Percentiles rank a stretch among this genome's conserved stretches.
These are phyloP conservation scores for Tenthredo scrophulariae DNA, from an alignment of 2,888 invertebrate species.

Conservation along the genomic window DNA sequence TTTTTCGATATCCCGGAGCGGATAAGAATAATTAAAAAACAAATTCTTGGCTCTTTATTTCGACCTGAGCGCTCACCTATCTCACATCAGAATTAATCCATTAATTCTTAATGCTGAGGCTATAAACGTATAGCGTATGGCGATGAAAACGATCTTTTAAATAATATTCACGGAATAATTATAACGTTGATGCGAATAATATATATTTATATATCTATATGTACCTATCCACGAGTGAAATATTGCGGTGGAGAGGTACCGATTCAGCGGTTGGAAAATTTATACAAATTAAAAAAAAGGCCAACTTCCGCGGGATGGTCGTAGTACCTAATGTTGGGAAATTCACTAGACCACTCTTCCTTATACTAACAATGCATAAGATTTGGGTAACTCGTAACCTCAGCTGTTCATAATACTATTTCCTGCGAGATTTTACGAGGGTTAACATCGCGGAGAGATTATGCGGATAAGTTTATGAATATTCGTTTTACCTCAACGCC, in stretches of 20 bases:
- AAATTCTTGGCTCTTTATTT: neutral
- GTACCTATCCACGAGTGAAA: neutral
- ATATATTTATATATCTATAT: neutral
- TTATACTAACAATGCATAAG: slow-evolving; percentile 7
- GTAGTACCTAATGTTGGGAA: neutral
- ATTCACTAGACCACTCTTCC: slow-evolving; percentile 16
- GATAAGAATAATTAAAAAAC: neutral
- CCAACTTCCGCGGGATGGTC: neutral
- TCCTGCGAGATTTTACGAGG: slow-evolving; percentile 30
- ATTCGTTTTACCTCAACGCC: slow-evolving; percentile 25
- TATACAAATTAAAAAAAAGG: neutral
- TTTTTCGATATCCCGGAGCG: neutral
- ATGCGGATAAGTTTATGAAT: slow-evolving; percentile 32
- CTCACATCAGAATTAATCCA: neutral
- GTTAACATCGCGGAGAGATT: slow-evolving; percentile 18
- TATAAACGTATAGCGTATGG: neutral
- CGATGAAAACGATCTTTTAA: neutral
- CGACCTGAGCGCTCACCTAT: neutral
- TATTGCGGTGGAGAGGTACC: neutral
- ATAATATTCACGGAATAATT: neutral
- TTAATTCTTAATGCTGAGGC: neutral
- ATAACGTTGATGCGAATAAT: neutral
- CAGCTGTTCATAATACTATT: neutral
- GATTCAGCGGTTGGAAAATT: slow-evolving; percentile 33
- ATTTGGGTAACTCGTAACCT: slow-evolving; percentile 14